phyloP scores from a whole-genome alignment of 2,113 vertebrate species.

The Myiagra hebetior region DNA sequence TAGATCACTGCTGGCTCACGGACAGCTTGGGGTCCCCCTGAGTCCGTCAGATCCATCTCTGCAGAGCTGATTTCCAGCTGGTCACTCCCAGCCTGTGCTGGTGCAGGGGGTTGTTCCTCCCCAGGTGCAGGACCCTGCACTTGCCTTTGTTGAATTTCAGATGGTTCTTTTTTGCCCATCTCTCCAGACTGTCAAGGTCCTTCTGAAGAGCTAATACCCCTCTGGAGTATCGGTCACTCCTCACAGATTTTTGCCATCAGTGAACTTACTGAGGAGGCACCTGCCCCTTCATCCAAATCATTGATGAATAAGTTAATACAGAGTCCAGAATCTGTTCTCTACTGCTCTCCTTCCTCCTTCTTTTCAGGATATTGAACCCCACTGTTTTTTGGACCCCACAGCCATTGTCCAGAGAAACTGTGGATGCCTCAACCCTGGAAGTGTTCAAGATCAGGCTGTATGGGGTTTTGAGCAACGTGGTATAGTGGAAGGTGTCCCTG shows the following conservation, averaged over 20 bases:
- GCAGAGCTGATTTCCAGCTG: neutral
- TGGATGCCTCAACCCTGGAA: neutral
- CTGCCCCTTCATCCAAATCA: neutral
- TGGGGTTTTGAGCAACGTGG: neutral
- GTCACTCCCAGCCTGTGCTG: neutral
- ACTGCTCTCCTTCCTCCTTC: neutral
- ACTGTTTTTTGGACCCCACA: neutral
- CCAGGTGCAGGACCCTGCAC: neutral
- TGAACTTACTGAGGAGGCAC: neutral
- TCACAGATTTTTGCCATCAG: neutral
- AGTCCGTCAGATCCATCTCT: neutral
- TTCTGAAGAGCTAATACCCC: neutral
- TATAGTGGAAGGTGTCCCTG: neutral
- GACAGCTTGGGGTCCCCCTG: neutral
- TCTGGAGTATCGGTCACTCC: neutral
- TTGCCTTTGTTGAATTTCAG: neutral
- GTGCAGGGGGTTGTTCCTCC: neutral
- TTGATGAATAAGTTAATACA: neutral
- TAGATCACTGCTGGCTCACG: neutral
- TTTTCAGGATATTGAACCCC: neutral
- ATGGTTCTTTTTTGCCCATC: neutral
- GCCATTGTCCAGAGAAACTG: neutral
- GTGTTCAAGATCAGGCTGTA: neutral
- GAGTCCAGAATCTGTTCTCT: neutral
- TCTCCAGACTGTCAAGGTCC: neutral